Conservation (phyloP, 2,113 vertebrate species). For the Muscicapa adusta region DNA sequence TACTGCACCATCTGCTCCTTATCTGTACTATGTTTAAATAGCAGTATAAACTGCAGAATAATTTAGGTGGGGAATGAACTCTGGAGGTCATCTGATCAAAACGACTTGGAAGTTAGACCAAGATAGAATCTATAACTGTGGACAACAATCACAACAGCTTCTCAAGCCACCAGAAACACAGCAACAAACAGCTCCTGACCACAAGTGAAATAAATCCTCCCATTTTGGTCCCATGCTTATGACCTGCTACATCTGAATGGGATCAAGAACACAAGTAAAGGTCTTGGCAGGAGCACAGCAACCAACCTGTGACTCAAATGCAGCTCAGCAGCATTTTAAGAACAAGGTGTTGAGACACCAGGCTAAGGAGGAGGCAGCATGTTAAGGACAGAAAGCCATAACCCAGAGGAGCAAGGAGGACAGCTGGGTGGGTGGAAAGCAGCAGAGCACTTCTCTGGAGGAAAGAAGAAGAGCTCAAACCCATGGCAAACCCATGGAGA, state of each 20-base stretch:
- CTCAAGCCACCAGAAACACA: not conserved
- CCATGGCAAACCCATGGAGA: not conserved
- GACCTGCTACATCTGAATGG: not conserved
- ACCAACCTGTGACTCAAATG: not conserved
- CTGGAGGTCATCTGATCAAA: not conserved
- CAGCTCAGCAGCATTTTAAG: not conserved
- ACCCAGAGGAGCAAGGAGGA: not conserved
- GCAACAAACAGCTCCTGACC: not conserved
- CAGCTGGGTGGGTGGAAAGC: accelerated
- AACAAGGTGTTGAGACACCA: not conserved
- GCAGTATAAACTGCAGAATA: not conserved
- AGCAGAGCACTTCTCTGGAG: not conserved
- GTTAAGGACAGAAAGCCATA: not conserved
- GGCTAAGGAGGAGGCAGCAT: not conserved
- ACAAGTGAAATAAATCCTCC: not conserved
- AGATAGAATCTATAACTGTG: not conserved
- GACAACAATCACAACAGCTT: not conserved
- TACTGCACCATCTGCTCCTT: not conserved
- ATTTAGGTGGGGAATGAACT: not conserved
- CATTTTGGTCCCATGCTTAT: not conserved
- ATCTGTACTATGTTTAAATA: not conserved
- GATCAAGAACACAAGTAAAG: not conserved
- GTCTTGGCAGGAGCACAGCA: not conserved
- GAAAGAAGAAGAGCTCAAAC: not conserved
- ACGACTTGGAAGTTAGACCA: not conserved